Evolutionary conservation across 1,140 invertebrate species (phyloP).

Genomic region (Uloborus diversus): DNA sequence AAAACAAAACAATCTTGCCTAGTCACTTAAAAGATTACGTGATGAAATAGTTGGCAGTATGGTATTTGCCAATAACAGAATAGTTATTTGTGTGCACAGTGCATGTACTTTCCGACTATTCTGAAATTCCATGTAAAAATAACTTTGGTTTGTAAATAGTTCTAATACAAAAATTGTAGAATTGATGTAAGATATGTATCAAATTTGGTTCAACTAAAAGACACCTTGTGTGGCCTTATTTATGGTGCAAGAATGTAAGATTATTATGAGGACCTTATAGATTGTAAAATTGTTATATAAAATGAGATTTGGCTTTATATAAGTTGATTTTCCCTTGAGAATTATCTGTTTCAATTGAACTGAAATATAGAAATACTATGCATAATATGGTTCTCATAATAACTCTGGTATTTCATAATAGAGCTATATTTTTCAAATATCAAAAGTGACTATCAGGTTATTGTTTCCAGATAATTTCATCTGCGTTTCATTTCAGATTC

Average conservation of each 20-base stretch:
- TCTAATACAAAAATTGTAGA: conserved; percentile 9
- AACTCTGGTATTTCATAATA: conserved; percentile 38
- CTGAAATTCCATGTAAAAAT: not conserved
- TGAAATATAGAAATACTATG: not conserved
- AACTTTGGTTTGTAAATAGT: not conserved
- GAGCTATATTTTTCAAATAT: conserved; percentile 48
- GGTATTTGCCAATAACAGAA: not conserved
- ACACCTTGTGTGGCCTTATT: conserved; percentile 54
- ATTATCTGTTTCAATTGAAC: not conserved
- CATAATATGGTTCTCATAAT: not conserved
- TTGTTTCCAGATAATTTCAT: no score
- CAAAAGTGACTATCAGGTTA: conserved; percentile 10
- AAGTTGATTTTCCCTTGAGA: not conserved
- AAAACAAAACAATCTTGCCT: conserved; percentile 68
- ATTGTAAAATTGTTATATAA: not conserved
- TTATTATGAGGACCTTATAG: conserved; percentile 3
- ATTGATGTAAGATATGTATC: conserved; percentile 36
- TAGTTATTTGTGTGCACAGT: conserved; percentile 9
- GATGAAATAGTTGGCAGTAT: not conserved
- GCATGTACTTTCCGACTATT: conserved; percentile 17
- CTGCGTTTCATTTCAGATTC: no score
- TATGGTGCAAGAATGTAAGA: conserved; percentile 36
- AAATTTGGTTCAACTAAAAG: conserved; percentile 36
- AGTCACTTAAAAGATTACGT: conserved; percentile 13
- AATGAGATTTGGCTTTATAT: not conserved